Evolutionary conservation across 2,797 vertebrate genomes (phyloP), one percentile per base, ranked within the genome.

Genomic region (Cyclura pinguis): DNA sequence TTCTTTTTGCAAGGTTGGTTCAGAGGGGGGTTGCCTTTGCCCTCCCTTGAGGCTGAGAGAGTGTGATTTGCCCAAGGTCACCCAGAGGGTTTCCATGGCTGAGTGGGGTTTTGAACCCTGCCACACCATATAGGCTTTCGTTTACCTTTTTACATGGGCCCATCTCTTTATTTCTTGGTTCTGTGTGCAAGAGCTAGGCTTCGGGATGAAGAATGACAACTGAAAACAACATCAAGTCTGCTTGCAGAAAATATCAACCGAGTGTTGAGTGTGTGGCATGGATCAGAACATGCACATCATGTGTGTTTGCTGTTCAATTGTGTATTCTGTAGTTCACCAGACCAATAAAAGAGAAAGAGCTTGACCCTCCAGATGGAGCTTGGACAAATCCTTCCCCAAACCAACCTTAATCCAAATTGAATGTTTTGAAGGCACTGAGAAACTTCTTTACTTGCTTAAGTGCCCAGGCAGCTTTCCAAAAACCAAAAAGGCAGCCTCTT

Each of bases 171-270:
- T 24, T 47, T 77, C 42, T 50, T 50, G n/a, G n/a, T n/a, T n/a
- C n/a, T n/a, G n/a, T n/a, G n/a, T n/a, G n/a, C n/a, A n/a, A n/a
- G n/a, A n/a, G n/a, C n/a, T n/a, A n/a, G n/a, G n/a, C n/a, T n/a
- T n/a, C n/a, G n/a, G n/a, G n/a, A n/a, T n/a, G n/a, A n/a, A n/a
- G 8, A 27, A 14, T 80, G 74, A 85, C 77, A 55, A n/a, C 6
- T 47, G 22, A 67, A 55, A 69, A 35, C 0, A 78, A 6, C 16
- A 52, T 55, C 4, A 0, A 9, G 62, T 32, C 7, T 80, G 42
- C 38, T 4, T 0, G 0, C 42, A 55, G 14, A 57, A 24, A 55
- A 1, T 0, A n/a, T 50, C 16, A 59, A 5, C 64, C 32, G n/a
- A 32, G n/a, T n/a, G n/a, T 16, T 57, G 83, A 32, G 12, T 32